A percentile compares a stretch with the other conserved stretches of the same genome.
phyloP scores from a whole-genome alignment of 2,797 vertebrate genomes.

The Smutsia temminckii region DNA sequence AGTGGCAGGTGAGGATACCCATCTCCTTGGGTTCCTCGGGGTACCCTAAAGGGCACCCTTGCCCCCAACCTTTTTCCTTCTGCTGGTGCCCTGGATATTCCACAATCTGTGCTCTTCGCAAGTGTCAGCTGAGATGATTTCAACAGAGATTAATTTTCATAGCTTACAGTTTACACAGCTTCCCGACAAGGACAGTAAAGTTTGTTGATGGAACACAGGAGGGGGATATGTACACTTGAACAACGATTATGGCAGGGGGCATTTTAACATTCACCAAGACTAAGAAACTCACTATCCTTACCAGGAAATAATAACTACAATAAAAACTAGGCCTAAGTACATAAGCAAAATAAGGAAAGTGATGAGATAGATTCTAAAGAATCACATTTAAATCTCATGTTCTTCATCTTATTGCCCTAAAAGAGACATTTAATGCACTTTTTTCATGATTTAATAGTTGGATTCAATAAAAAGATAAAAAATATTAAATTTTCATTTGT shows the following conservation, averaged over 20 bases:
- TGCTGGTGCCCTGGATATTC: not conserved
- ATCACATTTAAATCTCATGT: not conserved
- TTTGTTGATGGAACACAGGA: not conserved
- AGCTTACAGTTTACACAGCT: not conserved
- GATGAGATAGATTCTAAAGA: not conserved
- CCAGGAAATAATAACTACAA: not conserved
- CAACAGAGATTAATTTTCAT: not conserved
- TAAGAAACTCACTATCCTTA: not conserved
- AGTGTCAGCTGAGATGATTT: not conserved
- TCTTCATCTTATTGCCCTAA: not conserved
- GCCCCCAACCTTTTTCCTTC: fast-evolving
- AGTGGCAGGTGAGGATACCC: not conserved
- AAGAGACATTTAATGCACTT: not conserved
- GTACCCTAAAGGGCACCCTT: fast-evolving
- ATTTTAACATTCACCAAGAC: not conserved
- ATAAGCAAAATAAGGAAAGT: not conserved
- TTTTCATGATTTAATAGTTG: not conserved
- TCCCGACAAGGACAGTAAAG: not conserved
- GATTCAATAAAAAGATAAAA: not conserved
- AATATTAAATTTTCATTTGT: not conserved
- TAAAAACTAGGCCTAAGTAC: not conserved
- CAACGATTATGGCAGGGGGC: not conserved
- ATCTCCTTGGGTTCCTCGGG: fast-evolving
- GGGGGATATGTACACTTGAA: not conserved
- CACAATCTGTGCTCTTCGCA: not conserved